These are phyloP conservation scores for Poecile montanus DNA, from an alignment of 2,797 vertebrate species.

Conservation along the genomic window DNA sequence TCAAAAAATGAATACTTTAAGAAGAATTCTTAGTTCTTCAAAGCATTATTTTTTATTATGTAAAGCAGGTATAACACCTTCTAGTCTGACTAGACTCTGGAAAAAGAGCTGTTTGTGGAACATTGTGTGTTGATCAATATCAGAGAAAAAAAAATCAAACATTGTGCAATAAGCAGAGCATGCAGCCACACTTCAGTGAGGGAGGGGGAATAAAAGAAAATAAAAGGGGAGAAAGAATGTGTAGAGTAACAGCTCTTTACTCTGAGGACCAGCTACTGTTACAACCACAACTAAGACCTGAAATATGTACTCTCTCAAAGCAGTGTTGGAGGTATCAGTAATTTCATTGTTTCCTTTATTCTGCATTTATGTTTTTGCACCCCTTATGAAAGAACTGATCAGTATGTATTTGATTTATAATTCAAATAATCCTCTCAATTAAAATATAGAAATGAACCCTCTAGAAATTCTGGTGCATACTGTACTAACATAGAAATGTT, in stretches of 20 bases:
- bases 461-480: not conserved
- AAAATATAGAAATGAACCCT: not conserved
- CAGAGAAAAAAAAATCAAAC: not conserved
- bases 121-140: not conserved
- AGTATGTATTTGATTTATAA: not conserved
- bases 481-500: not conserved
- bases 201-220: fast-evolving
- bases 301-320: not conserved
- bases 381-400: not conserved
- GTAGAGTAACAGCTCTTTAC: not conserved
- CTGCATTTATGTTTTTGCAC: not conserved
- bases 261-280: not conserved
- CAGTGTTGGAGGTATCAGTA: not conserved
- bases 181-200: not conserved
- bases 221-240: not conserved
- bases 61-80: not conserved
- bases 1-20: not conserved
- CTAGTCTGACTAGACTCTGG: not conserved
- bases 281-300: not conserved
- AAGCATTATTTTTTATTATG: not conserved
- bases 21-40: not conserved
- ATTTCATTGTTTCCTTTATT: not conserved
- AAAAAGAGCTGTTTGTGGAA: not conserved
- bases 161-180: not conserved
- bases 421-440: not conserved